Evolutionary conservation across 2,113 vertebrate genomes (phyloP), one percentile per base, ranked within the genome.

Genomic region (Machaerirhynchus nigripectus): DNA sequence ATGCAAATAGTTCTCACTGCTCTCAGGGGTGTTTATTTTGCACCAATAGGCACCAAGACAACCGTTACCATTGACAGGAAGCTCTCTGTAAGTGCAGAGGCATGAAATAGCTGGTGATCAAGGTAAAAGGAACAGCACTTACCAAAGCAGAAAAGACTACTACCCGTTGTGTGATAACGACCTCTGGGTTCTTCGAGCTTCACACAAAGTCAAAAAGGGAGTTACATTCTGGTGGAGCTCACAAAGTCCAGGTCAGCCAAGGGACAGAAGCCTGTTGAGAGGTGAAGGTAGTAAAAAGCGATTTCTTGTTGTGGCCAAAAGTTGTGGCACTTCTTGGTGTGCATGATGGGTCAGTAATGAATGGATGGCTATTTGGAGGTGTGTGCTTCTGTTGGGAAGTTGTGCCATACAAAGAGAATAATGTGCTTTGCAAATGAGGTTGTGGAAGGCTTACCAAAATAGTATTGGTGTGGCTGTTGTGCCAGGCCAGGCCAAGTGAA

Each of bases 21-120:
- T 77, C 22, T 77, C 52, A 70, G 50, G 16, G 44, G 6, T 67
- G 49, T 81, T 80, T 78, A 74, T 84, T 88, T 92, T 78, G 47
- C 55, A 64, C 64, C 30, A 70, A 6, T 24, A 49, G 1, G 1
- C 46, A 69, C 63, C 39, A 71, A 87, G 75, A 26, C 76, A 86
- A 68, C 76, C 22, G 6, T 76, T 84, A 67, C 30, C 39, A 56
- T 8, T 83, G 39, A 44, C 1, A 8, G 63, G 63, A 86, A 92
- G 44, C 6, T 71, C 47, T 50, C 23, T 55, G 70, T 40, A 75
- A 70, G 64, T 67, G 50, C 4, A 49, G 39, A 67, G 53, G 49
- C 57, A 40, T 96, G 76, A 84, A 94, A 92, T 68, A 95, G n/a
- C 9, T 56, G 42, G 52, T 71, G 76, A 71, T 37, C 53, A 71